Evolutionary conservation across 2,113 vertebrate genomes (phyloP).

Genomic region (Taurulus bubalis): DNA sequence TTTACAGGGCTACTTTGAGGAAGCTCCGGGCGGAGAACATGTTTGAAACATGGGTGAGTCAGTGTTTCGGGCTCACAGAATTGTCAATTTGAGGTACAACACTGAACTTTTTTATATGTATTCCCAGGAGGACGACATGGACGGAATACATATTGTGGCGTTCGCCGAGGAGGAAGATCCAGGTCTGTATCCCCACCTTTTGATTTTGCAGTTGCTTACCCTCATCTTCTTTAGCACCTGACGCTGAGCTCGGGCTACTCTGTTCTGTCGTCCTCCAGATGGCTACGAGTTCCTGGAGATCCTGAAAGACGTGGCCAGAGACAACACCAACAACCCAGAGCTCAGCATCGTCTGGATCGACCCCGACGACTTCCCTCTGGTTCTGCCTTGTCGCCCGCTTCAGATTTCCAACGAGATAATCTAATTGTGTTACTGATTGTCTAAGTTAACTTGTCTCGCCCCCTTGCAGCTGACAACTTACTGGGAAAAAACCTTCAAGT

Average conservation of each 20-base stretch:
- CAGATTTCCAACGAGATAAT: background rate
- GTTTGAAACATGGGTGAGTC: slow-evolving; percentile 97
- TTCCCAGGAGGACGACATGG: slow-evolving; percentile 93
- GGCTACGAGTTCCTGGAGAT: slow-evolving; percentile 98
- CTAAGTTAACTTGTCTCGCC: slow-evolving; percentile 38
- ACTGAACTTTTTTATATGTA: background rate
- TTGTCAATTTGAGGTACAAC: background rate
- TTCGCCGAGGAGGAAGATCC: slow-evolving; percentile 98
- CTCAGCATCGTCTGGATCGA: slow-evolving; percentile 98
- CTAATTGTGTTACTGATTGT: background rate
- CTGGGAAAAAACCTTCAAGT: slow-evolving; percentile 98
- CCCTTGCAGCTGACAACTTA: slow-evolving; percentile 92
- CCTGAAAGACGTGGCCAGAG: slow-evolving; percentile 95
- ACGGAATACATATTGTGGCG: slow-evolving; percentile 97
- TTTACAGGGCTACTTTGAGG: slow-evolving; percentile 90
- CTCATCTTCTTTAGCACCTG: background rate
- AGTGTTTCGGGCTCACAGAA: no score
- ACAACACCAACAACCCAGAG: slow-evolving; percentile 96
- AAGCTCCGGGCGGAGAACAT: slow-evolving; percentile 95
- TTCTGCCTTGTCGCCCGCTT: slow-evolving; percentile 52
- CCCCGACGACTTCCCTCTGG: slow-evolving; percentile 96
- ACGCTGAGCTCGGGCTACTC: background rate
- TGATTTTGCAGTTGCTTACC: background rate
- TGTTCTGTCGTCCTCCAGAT: slow-evolving; percentile 81
- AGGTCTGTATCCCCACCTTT: slow-evolving; percentile 79